phyloP scores from a whole-genome alignment of 2,113 vertebrate species.

The Grus americana region DNA sequence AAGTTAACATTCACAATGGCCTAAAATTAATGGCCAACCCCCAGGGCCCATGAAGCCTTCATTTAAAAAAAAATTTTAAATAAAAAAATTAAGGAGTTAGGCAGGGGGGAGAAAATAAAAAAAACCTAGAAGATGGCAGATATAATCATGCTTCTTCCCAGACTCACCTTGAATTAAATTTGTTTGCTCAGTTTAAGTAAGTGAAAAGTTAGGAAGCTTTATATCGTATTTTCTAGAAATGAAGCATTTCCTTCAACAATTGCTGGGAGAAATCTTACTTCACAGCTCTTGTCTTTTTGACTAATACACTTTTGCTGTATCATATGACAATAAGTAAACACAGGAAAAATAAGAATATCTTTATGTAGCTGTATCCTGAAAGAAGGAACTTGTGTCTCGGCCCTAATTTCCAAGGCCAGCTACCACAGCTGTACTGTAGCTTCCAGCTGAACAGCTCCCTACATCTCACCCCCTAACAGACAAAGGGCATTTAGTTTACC shows the following conservation, averaged over 20 bases:
- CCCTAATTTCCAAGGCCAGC: neutral
- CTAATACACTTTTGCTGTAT: neutral
- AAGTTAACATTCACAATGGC: constrained; percentile 23
- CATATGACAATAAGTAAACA: neutral
- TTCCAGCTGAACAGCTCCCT: constrained; percentile 26
- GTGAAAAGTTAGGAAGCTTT: neutral
- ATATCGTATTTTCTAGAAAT: neutral
- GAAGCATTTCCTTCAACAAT: neutral
- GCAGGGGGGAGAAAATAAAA: neutral
- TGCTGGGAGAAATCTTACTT: neutral
- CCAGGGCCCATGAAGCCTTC: neutral
- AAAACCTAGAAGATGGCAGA: neutral
- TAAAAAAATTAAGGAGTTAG: neutral
- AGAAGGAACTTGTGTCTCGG: constrained; percentile 35
- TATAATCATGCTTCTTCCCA: neutral
- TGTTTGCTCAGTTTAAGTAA: neutral
- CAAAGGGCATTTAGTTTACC: constrained; percentile 19
- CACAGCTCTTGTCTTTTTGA: neutral
- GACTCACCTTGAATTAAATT: neutral
- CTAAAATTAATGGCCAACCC: constrained; percentile 33
- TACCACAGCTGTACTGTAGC: constrained; percentile 24
- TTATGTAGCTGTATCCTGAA: neutral
- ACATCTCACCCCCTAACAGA: neutral
- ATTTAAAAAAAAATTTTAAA: neutral
- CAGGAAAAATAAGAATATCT: constrained; percentile 6